Base-by-base conservation (phyloP, 2,797 vertebrate genomes). In the Odontamblyopus rebecca region DNA sequence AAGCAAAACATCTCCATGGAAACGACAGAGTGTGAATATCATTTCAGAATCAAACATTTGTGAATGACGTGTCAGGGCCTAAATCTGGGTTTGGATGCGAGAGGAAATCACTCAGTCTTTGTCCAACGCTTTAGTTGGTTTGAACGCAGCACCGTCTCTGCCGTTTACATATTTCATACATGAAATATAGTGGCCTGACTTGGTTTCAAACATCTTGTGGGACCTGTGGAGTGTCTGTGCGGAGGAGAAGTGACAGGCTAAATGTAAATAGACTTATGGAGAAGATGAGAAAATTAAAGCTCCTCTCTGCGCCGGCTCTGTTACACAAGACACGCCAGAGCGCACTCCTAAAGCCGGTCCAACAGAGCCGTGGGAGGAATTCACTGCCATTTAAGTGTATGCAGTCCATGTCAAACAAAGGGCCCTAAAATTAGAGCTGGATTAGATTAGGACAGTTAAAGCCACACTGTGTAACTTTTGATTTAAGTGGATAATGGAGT, bases 141-240 rank as follows among this genome's bases (percentile, higher is more conserved):
- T 9, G 35, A 38, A 38, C 35, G 9, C 8, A 38, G 35, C 35
- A 2, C 35, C 9, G 35, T 38, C 35, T 38, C 9, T 38, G 57
- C 5, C 15, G 57, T 60, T 91, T 26, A 57, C 54, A 26, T 57
- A 13, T 12, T 11, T 84, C 67, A 74, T 80, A 81, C 53, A 30
- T 82, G 80, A 84, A 86, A 83, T 62, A 66, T 27, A 48, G 67
- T 78, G 69, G 64, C 48, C 64, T 76, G 60, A 70, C 51, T 77
- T 73, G 60, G 62, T 72, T 72, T 68, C 30, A 41, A 78, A 81
- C 60, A 19, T 38, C 23, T 48, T 19, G 8, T 18, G 4, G 71
- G 70, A 67, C 67, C 27, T 57, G 69, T 72, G 72, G 30, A 29
- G 54, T 68, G 41, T 70, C 67, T 72, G 38, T 50, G 79, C 67